A percentile compares a stretch with the other conserved stretches of the same genome.
Conservation (phyloP, 2,797 vertebrate species). For the Peromyscus attwateri region DNA sequence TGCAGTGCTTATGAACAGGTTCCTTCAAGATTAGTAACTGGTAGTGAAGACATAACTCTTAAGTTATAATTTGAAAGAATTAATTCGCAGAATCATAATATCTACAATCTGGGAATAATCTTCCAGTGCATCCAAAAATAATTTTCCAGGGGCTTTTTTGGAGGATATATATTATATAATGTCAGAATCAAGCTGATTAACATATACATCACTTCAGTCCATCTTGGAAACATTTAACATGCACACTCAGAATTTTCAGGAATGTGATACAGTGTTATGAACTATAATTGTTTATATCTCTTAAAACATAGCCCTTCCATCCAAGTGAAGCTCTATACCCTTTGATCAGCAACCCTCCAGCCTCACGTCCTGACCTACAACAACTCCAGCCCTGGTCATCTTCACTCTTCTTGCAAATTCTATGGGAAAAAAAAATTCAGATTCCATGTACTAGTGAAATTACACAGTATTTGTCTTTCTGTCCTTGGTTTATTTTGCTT, state of each 20-base stretch:
- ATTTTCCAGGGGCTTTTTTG: neutral
- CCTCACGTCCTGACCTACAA: neutral
- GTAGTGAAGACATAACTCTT: neutral
- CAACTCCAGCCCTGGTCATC: no score
- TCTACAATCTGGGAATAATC: conserved; percentile 4
- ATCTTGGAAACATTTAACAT: neutral
- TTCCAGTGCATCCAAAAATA: neutral
- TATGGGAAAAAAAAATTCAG: neutral
- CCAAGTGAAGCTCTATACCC: neutral
- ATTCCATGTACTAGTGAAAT: neutral
- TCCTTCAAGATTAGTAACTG: conserved; percentile 38
- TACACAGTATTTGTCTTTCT: neutral
- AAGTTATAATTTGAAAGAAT: neutral
- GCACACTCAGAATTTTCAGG: neutral
- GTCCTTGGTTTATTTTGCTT: neutral
- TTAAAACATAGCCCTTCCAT: neutral
- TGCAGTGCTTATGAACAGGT: neutral
- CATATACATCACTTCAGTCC: neutral
- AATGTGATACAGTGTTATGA: neutral
- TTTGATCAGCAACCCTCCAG: neutral
- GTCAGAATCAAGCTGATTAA: neutral
- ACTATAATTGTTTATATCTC: neutral
- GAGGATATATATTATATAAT: neutral
- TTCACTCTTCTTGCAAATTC: neutral
- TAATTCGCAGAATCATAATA: conserved; percentile 17